Conservation (phyloP, 2,888 invertebrate genomes). For the Spisula solida region DNA sequence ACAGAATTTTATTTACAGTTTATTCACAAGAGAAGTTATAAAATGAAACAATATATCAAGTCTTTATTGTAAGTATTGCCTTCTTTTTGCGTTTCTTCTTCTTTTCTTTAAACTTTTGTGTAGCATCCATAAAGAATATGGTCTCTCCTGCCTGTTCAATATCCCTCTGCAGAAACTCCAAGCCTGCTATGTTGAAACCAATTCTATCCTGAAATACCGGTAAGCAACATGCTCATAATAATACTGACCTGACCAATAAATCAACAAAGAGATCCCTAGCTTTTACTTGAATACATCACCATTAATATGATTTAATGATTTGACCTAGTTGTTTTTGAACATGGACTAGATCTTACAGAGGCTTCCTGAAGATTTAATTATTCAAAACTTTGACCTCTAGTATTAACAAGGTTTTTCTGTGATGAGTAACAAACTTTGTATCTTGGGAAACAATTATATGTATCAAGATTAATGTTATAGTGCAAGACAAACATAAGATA, state of each 20-base stretch:
- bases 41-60: slow-evolving; percentile 52
- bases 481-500: no score
- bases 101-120: slow-evolving; percentile 90
- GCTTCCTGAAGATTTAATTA: no score
- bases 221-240: background rate
- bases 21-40: background rate
- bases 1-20: background rate
- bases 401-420: no score
- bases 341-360: no score
- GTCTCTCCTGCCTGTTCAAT: slow-evolving; percentile 93
- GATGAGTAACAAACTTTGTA: no score
- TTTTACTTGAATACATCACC: no score
- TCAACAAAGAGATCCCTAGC: background rate
- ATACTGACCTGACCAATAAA: background rate
- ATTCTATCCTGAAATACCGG: slow-evolving; percentile 91
- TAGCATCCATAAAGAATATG: slow-evolving; percentile 93
- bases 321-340: no score
- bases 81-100: slow-evolving; percentile 90
- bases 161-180: slow-evolving; percentile 92
- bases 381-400: no score
- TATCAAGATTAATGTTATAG: no score
- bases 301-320: no score
- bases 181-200: slow-evolving; percentile 95
- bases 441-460: no score
- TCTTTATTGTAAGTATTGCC: slow-evolving; percentile 85